Evolutionary conservation across 2,113 vertebrate species (phyloP).

Genomic region (Xenopus borealis): DNA sequence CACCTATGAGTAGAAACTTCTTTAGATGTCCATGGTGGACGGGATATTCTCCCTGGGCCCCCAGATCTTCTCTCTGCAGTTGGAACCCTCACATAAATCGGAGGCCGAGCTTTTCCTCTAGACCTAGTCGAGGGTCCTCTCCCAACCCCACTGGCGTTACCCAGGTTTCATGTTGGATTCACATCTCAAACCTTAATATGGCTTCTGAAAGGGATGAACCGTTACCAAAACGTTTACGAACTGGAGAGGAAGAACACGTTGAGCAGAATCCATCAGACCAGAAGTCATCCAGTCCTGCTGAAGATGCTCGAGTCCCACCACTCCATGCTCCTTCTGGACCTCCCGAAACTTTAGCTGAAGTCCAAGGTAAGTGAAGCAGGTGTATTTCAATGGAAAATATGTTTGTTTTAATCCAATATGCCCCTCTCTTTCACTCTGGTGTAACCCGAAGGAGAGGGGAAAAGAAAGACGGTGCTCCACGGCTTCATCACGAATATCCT

Average conservation of each 20-base stretch:
- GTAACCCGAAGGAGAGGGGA: too few species aligned
- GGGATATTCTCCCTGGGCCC: conserved; percentile 52
- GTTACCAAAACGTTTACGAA: conserved; percentile 72
- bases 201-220: conserved; percentile 67
- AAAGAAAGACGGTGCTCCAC: too few species aligned
- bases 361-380: background rate
- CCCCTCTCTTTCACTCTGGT: too few species aligned
- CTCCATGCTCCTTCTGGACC: conserved; percentile 27
- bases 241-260: conserved; percentile 50
- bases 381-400: too few species aligned
- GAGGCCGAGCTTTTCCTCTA: conserved; percentile 51
- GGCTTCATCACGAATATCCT: too few species aligned
- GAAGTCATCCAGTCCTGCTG: conserved; percentile 35
- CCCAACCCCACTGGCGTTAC: conserved; percentile 54
- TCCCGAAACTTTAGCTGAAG: background rate
- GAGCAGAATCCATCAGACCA: background rate
- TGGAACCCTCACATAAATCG: conserved; percentile 54
- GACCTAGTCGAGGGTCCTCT: conserved; percentile 54
- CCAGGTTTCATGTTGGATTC: conserved; percentile 57
- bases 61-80: conserved; percentile 47
- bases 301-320: conserved; percentile 33
- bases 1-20: conserved; percentile 55
- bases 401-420: too few species aligned
- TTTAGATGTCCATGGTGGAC: conserved; percentile 67
- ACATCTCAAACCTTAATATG: conserved; percentile 65